Conservation (phyloP, 2,888 invertebrate genomes). For the Balanococcus diminutus region DNA sequence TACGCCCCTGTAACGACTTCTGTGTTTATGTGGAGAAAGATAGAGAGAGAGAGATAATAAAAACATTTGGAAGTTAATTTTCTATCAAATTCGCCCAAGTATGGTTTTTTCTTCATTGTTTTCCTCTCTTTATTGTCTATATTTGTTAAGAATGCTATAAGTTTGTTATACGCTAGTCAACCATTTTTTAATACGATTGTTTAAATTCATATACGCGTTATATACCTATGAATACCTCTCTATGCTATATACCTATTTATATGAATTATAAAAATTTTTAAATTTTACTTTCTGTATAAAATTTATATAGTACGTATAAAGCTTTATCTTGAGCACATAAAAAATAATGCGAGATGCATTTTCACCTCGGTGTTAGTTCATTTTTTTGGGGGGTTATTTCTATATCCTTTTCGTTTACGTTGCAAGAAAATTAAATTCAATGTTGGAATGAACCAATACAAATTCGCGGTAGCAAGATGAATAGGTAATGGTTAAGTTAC, state of each 20-base stretch:
- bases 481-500: constrained; percentile 15
- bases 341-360: background rate
- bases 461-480: background rate
- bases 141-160: constrained; percentile 27
- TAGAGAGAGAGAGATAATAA: background rate
- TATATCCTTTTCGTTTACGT: background rate
- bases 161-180: constrained; percentile 11
- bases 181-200: constrained; percentile 27
- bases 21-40: background rate
- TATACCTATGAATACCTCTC: constrained; percentile 1
- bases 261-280: background rate
- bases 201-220: constrained; percentile 22
- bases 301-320: background rate
- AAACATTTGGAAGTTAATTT: background rate
- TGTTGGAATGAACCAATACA: background rate
- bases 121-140: background rate
- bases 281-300: background rate
- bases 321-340: constrained; percentile 1
- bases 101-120: background rate
- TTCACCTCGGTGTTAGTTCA: constrained; percentile 7
- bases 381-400: background rate
- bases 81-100: background rate
- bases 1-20: background rate
- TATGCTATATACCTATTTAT: background rate
- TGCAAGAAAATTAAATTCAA: background rate